Base-by-base conservation (phyloP, 1,140 invertebrate genomes). In the Asbolus verrucosus region DNA sequence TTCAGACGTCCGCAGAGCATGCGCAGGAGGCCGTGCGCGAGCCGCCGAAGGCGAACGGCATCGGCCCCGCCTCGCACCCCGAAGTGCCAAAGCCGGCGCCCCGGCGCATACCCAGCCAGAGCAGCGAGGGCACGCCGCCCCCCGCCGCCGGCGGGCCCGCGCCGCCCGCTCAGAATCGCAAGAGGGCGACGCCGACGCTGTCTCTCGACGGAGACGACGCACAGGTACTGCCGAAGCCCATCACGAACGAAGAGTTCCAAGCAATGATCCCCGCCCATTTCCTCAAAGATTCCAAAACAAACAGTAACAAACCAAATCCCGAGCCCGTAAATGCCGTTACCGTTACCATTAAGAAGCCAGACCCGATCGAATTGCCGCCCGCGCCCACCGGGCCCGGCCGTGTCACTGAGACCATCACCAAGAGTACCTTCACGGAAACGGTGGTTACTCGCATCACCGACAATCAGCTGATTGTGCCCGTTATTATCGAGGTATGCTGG, bases 351-450 rank as follows among this genome's bases (percentile, higher is more conserved):
- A 91, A 91, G 80, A 89, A 91, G 77, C 86, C 89, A 65, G 85
- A 88, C 77, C 83, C 86, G 78, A 85, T 88, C 75, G 87, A 88
- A 76, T 90, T 95, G 76, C 94, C 93, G 70, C 92, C 94, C 73
- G 86, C 93, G 54, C 93, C 94, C 50, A 92, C 89, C 63, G 87
- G 90, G 66, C 86, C 93, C 76, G 94, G 94, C 80, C 88, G 88
- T 84, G 90, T 94, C 84, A 95, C 93, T 75, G 94, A 96, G 86
- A 93, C 91, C 81, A 93, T 96, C 85, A 95, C 94, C 80, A 95
- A 94, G 88, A 94, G 93, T 79, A 96, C 94, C 63, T 92, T 95
- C 83, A 96, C 94, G 75, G 94, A 96, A 86, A 96, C 94, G 41
- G 93, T 94, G 72, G 94, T 96, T 81, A 96, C 94, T 71, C 87